These are phyloP conservation scores for Siniperca chuatsi DNA, from an alignment of 2,113 vertebrate genomes.

Conservation along the genomic window DNA sequence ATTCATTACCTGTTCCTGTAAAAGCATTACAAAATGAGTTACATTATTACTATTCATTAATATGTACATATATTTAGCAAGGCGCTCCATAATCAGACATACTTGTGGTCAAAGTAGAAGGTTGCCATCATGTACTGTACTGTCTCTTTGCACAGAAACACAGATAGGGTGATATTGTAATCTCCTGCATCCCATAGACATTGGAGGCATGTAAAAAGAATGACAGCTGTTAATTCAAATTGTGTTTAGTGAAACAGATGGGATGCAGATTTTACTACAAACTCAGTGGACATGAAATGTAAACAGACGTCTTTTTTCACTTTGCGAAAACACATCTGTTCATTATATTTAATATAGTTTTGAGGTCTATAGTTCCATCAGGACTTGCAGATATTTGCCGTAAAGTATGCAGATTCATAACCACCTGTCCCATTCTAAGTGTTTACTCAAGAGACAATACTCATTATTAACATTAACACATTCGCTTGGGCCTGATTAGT, in stretches of 20 bases:
- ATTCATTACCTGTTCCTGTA: not conserved
- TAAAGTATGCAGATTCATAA: not conserved
- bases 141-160: not conserved
- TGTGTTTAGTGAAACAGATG: conserved; percentile 57
- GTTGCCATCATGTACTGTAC: not conserved
- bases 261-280: conserved; percentile 40
- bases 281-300: conserved; percentile 41
- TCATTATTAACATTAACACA: not conserved
- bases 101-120: too few species aligned
- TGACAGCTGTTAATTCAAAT: conserved; percentile 58
- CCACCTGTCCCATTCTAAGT: too few species aligned
- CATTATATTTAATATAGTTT: conserved; percentile 35
- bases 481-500: conserved; percentile 18
- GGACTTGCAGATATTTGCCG: not conserved
- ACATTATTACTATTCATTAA: not conserved
- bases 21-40: too few species aligned
- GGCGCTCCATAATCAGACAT: not conserved
- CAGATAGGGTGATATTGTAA: not conserved
- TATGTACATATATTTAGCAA: not conserved
- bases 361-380: not conserved
- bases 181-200: not conserved
- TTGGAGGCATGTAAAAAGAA: not conserved
- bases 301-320: conserved; percentile 29
- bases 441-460: not conserved
- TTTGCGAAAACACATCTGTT: conserved; percentile 51